Conservation (phyloP, 2,888 invertebrate genomes). For the Celastrina argiolus region DNA sequence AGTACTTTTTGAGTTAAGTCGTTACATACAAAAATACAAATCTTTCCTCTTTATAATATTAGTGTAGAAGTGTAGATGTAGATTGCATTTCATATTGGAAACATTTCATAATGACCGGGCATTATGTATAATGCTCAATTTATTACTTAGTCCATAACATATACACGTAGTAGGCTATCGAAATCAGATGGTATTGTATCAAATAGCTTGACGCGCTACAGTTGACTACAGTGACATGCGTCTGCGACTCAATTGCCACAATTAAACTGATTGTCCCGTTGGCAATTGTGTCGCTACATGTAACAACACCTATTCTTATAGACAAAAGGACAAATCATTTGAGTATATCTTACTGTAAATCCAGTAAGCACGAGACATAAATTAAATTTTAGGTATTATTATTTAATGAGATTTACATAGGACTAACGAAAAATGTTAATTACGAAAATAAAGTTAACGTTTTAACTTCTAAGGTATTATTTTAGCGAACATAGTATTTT, state of each 20-base stretch:
- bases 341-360: background rate
- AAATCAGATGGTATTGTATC: background rate
- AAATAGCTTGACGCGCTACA: background rate
- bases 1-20: no score
- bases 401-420: background rate
- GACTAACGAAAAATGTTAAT: background rate
- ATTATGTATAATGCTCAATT: no score
- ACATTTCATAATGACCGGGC: no score
- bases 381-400: background rate
- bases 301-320: background rate
- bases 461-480: background rate
- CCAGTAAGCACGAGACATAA: background rate
- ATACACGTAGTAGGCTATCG: no score
- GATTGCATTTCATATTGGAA: no score
- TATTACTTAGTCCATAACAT: no score
- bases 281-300: slow-evolving; percentile 38
- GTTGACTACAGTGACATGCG: slow-evolving; percentile 26
- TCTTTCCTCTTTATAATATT: no score
- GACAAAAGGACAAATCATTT: background rate
- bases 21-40: no score
- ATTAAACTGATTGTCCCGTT: slow-evolving; percentile 57
- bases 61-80: no score
- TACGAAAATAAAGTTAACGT: background rate
- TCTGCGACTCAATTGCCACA: slow-evolving; percentile 51
- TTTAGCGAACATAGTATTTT: background rate